Percentiles rank a stretch among this genome's conserved stretches.
Evolutionary conservation across 1,140 invertebrate genomes (phyloP).

Genomic region (Asobara japonica): DNA sequence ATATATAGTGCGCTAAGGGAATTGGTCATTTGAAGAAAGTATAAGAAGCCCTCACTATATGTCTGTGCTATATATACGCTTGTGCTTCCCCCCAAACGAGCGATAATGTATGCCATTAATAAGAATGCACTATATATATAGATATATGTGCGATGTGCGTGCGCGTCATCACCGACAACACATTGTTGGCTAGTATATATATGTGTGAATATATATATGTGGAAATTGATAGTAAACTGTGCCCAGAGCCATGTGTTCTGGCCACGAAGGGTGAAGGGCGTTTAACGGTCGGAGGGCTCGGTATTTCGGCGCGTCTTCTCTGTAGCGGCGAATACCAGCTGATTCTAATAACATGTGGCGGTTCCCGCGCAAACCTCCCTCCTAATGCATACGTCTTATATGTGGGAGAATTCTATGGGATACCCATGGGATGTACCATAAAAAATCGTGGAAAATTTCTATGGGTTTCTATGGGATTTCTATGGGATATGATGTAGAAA

Average conservation of each 20-base stretch:
- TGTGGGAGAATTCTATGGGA: too few species aligned
- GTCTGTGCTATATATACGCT: constrained; percentile 11
- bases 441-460: too few species aligned
- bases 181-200: background rate
- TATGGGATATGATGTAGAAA: too few species aligned
- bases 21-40: constrained; percentile 11
- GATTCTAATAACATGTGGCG: constrained; percentile 52
- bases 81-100: constrained; percentile 35
- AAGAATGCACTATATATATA: constrained; percentile 43
- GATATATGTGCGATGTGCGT: too few species aligned
- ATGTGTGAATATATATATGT: background rate
- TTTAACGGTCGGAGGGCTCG: constrained; percentile 48
- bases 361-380: constrained; percentile 50
- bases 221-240: background rate
- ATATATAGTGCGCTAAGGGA: constrained; percentile 10
- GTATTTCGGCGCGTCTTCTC: constrained; percentile 42
- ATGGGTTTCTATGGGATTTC: too few species aligned
- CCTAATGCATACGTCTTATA: too few species aligned
- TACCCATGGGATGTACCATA: too few species aligned
- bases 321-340: constrained; percentile 48
- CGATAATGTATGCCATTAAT: constrained; percentile 55
- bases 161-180: constrained; percentile 45
- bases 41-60: background rate
- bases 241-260: constrained; percentile 50
- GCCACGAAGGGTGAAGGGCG: constrained; percentile 35